These are phyloP conservation scores for Psilopogon haemacephalus DNA, from an alignment of 2,113 vertebrate genomes.

Conservation along the genomic window DNA sequence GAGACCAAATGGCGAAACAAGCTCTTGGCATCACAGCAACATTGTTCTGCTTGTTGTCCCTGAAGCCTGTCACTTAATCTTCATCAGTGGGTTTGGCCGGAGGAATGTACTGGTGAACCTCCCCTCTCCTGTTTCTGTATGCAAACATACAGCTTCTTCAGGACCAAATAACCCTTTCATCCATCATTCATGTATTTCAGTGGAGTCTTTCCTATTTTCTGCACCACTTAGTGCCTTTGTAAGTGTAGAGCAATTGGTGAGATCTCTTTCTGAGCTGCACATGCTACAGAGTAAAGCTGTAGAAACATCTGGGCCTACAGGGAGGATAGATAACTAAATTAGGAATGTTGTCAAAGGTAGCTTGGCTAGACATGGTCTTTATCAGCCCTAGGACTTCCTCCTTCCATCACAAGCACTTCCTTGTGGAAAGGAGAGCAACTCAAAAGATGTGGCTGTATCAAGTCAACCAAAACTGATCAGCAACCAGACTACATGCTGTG, in stretches of 20 bases:
- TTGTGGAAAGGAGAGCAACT: not conserved
- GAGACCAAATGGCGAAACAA: not conserved
- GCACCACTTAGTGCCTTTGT: not conserved
- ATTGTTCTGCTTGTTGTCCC: conserved; percentile 32
- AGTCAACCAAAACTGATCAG: not conserved
- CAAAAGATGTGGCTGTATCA: not conserved
- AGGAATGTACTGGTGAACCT: not conserved
- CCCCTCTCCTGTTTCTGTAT: not conserved
- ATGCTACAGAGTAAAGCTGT: not conserved
- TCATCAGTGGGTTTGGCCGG: conserved; percentile 36
- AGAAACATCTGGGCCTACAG: not conserved
- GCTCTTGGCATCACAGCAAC: not conserved
- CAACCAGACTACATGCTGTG: not conserved
- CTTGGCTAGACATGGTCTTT: not conserved
- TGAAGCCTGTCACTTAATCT: conserved; percentile 8
- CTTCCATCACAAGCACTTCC: not conserved
- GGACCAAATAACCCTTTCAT: conserved; percentile 34
- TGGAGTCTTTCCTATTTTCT: not conserved
- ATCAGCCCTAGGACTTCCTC: not conserved
- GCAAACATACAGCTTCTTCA: conserved; percentile 3
- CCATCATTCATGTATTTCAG: not conserved
- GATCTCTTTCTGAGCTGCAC: not conserved
- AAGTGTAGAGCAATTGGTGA: not conserved
- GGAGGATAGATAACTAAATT: not conserved
- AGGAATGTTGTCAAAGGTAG: not conserved